Conservation (phyloP, 2,888 invertebrate genomes). For the Limenitis camilla region DNA sequence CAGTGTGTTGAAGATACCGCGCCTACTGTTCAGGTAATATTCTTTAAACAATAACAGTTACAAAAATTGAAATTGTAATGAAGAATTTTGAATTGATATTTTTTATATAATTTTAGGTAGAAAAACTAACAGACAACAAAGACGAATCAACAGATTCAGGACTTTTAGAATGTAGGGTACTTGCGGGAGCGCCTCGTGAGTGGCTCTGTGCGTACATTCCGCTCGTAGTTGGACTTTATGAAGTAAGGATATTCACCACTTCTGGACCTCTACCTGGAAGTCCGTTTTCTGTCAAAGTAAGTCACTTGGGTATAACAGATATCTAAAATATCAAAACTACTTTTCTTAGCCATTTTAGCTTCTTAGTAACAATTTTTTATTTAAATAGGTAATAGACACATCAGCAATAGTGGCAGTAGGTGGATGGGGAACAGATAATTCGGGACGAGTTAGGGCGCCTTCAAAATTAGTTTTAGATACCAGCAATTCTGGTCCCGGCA, state of each 20-base stretch:
- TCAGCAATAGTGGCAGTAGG: conserved; percentile 84
- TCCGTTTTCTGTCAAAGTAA: conserved; percentile 84
- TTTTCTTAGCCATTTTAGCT: not conserved
- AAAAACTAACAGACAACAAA: conserved; percentile 57
- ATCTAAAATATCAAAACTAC: not conserved
- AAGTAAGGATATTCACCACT: conserved; percentile 84
- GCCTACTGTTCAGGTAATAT: conserved; percentile 77
- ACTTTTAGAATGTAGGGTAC: conserved; percentile 76
- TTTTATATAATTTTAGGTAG: conserved; percentile 45
- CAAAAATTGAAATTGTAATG: no score
- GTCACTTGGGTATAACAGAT: conserved; percentile 13
- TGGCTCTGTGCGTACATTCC: conserved; percentile 94
- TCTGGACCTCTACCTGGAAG: conserved; percentile 81
- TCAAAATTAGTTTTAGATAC: conserved; percentile 90
- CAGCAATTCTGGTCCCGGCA: conserved; percentile 91
- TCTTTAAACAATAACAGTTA: not conserved
- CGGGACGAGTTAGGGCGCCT: conserved; percentile 82
- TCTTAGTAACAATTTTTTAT: not conserved
- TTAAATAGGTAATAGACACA: conserved; percentile 77
- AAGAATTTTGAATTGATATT: not conserved
- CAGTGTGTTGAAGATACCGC: conserved; percentile 70
- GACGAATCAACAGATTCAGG: conserved; percentile 56
- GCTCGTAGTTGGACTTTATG: conserved; percentile 92
- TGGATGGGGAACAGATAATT: conserved; percentile 90
- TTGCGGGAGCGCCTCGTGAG: conserved; percentile 79